phyloP scores from a whole-genome alignment of 2,797 vertebrate genomes.

The Pseudomugil gertrudae region DNA sequence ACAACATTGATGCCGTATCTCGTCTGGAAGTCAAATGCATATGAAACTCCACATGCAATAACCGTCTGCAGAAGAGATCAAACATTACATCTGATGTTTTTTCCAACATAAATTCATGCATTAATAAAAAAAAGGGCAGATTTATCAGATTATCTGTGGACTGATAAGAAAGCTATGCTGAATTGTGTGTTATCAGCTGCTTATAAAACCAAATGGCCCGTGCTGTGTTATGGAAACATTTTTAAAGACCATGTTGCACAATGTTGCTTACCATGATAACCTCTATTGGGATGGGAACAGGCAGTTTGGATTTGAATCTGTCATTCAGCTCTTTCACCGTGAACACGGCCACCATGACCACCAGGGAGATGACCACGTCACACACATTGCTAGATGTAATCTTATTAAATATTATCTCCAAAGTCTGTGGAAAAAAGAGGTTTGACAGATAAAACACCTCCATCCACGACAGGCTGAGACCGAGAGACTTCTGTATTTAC shows the following conservation, averaged over 20 bases:
- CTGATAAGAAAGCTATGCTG: not conserved
- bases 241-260: not conserved
- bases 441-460: not conserved
- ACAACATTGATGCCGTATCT: conserved; percentile 84
- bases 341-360: conserved; percentile 88
- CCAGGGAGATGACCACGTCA: conserved; percentile 88
- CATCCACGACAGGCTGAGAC: not conserved
- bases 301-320: conserved; percentile 89
- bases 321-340: conserved; percentile 93
- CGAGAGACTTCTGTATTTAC: conserved; percentile 77
- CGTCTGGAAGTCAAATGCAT: conserved; percentile 83
- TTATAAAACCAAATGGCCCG: not conserved
- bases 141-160: not conserved
- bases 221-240: not conserved
- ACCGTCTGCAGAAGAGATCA: conserved; percentile 84
- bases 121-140: not conserved
- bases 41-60: conserved; percentile 90
- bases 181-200: not conserved
- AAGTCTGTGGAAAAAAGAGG: conserved; percentile 76
- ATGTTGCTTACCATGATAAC: conserved; percentile 88
- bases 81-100: not conserved
- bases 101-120: not conserved
- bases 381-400: conserved; percentile 88
- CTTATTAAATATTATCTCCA: conserved; percentile 85
- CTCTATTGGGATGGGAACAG: conserved; percentile 93